A percentile compares a stretch with the other conserved stretches of the same genome.
phyloP scores from a whole-genome alignment of 37 sponge, comb jelly and placozoan species.

The Geodia barretti region DNA sequence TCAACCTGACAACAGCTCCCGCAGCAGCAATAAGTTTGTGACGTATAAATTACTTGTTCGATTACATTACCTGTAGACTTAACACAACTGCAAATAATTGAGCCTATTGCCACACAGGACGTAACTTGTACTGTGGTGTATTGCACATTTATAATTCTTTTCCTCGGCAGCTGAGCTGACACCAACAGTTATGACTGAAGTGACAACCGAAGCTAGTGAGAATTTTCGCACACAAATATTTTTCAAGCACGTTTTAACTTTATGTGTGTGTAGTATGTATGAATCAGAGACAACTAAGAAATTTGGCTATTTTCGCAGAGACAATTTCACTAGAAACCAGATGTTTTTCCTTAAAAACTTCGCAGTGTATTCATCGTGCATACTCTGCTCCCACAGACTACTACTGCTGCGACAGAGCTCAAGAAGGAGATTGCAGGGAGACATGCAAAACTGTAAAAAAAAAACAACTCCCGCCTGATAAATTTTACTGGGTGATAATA shows the following conservation, averaged over 20 bases:
- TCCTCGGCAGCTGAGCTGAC: neutral
- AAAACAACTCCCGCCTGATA: no score
- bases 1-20: neutral
- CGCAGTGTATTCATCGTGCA: no score
- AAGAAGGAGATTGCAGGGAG: neutral
- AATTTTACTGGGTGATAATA: no score
- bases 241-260: neutral
- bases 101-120: neutral
- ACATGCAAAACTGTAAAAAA: constrained; percentile 17
- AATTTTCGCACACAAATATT: neutral
- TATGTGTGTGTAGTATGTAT: no score
- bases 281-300: no score
- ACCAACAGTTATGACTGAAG: neutral
- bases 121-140: no score
- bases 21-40: neutral
- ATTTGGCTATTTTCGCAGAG: no score
- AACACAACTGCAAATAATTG: neutral
- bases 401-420: neutral
- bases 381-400: no score
- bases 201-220: neutral
- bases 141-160: no score
- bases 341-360: no score
- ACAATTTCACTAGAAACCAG: no score
- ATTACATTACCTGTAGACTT: neutral
- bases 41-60: no score